Percentiles rank a stretch among this genome's conserved stretches.
Conservation (phyloP, 2,888 invertebrate genomes). For the Euphydryas editha region DNA sequence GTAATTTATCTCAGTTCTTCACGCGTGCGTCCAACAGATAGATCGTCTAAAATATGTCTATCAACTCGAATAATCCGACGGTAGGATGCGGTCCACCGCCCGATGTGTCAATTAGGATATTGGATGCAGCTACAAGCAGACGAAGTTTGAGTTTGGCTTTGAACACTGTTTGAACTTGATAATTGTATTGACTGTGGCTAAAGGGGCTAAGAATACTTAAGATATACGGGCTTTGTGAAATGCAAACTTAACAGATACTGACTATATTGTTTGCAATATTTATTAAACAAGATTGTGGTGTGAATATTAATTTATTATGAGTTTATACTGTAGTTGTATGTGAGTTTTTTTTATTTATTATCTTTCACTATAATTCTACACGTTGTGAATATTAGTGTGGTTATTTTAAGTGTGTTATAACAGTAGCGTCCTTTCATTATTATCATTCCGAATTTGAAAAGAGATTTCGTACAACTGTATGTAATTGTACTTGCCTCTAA, state of each 20-base stretch:
- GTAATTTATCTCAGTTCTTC: not conserved
- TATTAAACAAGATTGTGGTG: not conserved
- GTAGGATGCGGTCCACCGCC: conserved; percentile 51
- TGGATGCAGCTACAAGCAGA: conserved; percentile 44
- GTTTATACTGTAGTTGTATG: not conserved
- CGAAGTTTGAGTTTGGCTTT: conserved; percentile 29
- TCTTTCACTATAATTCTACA: no score
- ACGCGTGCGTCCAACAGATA: conserved; percentile 30
- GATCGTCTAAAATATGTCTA: conserved; percentile 32
- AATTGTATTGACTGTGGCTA: conserved; percentile 32
- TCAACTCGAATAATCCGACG: conserved; percentile 45
- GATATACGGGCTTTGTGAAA: conserved; percentile 23
- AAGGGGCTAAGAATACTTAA: conserved; percentile 25
- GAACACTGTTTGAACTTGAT: conserved; percentile 32
- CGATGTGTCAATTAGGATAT: conserved; percentile 72
- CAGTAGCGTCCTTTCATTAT: no score
- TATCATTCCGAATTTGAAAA: no score
- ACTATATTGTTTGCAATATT: conserved; percentile 6
- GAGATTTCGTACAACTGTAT: no score
- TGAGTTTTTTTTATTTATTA: no score
- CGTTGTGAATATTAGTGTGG: no score
- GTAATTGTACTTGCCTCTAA: no score
- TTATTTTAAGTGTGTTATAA: no score
- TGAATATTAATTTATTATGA: not conserved
- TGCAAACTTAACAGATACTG: conserved; percentile 3